Evolutionary conservation across 2,113 vertebrate species (phyloP), one percentile per base, ranked within the genome.

Genomic region (Coptodon rendalli): DNA sequence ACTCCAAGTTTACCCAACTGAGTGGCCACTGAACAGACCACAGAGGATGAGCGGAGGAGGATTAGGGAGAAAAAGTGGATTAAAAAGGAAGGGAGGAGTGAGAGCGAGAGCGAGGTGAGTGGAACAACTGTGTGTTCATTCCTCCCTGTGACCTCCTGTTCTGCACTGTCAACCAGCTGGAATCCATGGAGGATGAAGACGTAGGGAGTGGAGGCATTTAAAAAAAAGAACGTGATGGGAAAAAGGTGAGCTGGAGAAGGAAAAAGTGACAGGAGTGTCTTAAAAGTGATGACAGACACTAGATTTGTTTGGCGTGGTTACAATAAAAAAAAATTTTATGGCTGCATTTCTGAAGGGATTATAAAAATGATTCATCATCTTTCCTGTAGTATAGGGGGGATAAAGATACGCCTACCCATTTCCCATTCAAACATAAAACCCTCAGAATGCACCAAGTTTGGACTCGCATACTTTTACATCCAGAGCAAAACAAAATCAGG

Each of bases 111-210:
- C 73, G 80, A 90, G 81, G 38, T 79, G 87, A 92, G 73, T 78
- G 73, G 73, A 78, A 78, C 73, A 82, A 71, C 85, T 53, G 27
- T 61, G 52, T 68, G 73, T 54, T 84, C 57, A 8, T 71, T 27
- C 90, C 85, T 90, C 90, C 82, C 79, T 50, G 52, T 83, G 88
- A 91, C 91, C 93, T 90, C 81, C 53, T 24, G 92, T 92, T 93
- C 86, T 79, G 93, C 92, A 19, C 88, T 10, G 91, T 94, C 90
- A 87, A 91, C 45, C 29, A 40, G 86, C 68, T 86, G 86, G 88
- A 94, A 90, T 90, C 88, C 84, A 57, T 50, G 43, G 86, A 73
- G 89, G 86, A 80, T 14, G 82, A 81, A 85, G 85, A 86, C 6
- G 7, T 50, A 81, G 79, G 89, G 87, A 83, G 78, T 36, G 91